Base-by-base conservation (phyloP, 2,888 invertebrate species). In the Axea sp. region DNA sequence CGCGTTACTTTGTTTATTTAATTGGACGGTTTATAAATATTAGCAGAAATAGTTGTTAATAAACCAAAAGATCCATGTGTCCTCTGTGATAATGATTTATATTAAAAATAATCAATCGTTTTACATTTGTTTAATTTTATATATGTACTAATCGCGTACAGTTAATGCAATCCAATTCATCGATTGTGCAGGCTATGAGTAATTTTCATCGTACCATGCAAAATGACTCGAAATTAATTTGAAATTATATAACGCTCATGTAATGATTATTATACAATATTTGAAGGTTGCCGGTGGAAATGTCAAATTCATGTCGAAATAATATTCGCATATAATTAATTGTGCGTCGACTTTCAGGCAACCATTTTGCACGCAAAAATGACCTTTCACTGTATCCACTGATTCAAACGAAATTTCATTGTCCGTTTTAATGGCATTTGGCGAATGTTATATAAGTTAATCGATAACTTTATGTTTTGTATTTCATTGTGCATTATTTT, bases 291-390 rank as follows among this genome's bases (percentile, higher is more conserved):
- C 11, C 31, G 26, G 49, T 39, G 62, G 64, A 64, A 64, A 64
- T 45, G 45, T 64, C 43, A 35, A 53, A 45, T 45, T 43, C 33
- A 41, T 26, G 47, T 49, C 49, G 47, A 49, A 62, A 62, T 51
- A 62, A 51, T 33, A 22, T 41, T 62, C 33, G 51, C 45, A 35
- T 28, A 45, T 41, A 53, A 64, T 64, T 45, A 64, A 64, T 45
- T 45, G 35, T 45, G 15, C 39, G 33, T 35, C 35, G 37, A 64
- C 41, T 33, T 43, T 51, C 24, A 26, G 22, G 41, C 41, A 53
- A 8, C 15, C 8, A 53, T 64, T 64, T 43, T 12, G 17, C 26
- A 41, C 35, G 49, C 47, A 37, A 22, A 49, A 62, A 43, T 17
- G 43, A 41, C 62, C 51, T 49, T 41, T 62, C 24, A 11, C 5